These are phyloP conservation scores for Dasyornis broadbenti DNA, from an alignment of 2,113 vertebrate genomes.

Conservation along the genomic window DNA sequence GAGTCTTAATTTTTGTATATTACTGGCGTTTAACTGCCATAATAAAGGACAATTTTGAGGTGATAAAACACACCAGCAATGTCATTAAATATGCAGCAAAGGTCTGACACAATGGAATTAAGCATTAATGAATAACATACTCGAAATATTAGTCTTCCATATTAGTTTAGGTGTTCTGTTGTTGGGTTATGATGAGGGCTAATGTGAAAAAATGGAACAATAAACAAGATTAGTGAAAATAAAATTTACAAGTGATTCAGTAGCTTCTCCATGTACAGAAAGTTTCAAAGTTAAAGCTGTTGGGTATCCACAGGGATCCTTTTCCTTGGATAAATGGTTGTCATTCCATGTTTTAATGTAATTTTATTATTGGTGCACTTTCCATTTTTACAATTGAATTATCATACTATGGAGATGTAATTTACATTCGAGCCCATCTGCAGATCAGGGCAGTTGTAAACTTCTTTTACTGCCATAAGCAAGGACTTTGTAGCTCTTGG, in stretches of 20 bases:
- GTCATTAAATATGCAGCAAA: constrained; percentile 23
- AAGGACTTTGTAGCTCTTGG: background rate
- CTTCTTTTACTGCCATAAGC: background rate
- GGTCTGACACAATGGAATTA: constrained; percentile 13
- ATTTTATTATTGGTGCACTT: background rate
- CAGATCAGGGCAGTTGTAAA: background rate
- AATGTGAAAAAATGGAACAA: background rate
- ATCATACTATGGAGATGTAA: background rate
- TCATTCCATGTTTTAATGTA: background rate
- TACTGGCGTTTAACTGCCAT: constrained; percentile 27
- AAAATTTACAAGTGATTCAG: background rate
- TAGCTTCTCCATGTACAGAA: background rate
- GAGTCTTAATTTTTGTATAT: constrained; percentile 32
- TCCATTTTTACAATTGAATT: background rate
- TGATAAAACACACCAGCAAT: constrained; percentile 24
- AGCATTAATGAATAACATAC: constrained; percentile 27
- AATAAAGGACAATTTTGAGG: constrained; percentile 49
- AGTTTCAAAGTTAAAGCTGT: background rate
- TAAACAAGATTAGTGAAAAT: background rate
- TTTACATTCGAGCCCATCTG: background rate
- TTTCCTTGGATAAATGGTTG: background rate
- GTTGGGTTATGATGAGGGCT: background rate
- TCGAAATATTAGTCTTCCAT: constrained; percentile 12
- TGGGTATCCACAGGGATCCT: background rate
- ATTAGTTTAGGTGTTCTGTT: constrained; percentile 31